Evolutionary conservation across 2,113 vertebrate genomes (phyloP).

Genomic region (Leiothrix lutea): DNA sequence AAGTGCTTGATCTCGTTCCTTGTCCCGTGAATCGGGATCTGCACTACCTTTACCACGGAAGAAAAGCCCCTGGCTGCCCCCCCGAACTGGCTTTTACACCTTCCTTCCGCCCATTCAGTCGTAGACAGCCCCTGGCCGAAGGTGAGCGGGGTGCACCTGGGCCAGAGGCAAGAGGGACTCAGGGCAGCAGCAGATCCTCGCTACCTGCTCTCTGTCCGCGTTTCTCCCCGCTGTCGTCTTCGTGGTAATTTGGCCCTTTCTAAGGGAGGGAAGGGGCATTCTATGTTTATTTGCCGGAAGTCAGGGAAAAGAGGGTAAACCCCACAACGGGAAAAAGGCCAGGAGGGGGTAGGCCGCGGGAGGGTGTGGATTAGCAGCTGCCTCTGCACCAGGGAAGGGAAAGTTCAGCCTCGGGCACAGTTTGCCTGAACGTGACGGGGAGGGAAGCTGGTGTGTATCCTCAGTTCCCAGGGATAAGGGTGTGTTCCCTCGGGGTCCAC

Average conservation of each 20-base stretch:
- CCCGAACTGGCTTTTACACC: background rate
- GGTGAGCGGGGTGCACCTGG: background rate
- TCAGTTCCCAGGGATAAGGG: background rate
- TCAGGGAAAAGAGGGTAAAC: background rate
- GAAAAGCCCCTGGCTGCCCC: background rate
- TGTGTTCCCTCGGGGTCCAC: background rate
- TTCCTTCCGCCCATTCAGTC: accelerated
- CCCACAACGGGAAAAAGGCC: background rate
- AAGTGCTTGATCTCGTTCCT: background rate
- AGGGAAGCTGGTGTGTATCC: background rate
- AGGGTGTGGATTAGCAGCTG: background rate
- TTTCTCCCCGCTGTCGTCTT: background rate
- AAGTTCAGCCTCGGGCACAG: background rate
- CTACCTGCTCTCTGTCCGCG: accelerated
- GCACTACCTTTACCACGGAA: background rate
- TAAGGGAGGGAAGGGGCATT: too few species aligned
- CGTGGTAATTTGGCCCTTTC: background rate
- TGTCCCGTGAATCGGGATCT: background rate
- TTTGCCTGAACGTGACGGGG: background rate
- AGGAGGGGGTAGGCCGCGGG: background rate
- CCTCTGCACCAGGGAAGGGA: background rate
- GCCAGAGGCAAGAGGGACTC: background rate
- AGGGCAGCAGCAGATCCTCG: background rate
- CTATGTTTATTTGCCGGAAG: background rate
- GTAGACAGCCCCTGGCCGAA: accelerated